Conservation (phyloP, 2,113 vertebrate species). For the Callipepla californica region DNA sequence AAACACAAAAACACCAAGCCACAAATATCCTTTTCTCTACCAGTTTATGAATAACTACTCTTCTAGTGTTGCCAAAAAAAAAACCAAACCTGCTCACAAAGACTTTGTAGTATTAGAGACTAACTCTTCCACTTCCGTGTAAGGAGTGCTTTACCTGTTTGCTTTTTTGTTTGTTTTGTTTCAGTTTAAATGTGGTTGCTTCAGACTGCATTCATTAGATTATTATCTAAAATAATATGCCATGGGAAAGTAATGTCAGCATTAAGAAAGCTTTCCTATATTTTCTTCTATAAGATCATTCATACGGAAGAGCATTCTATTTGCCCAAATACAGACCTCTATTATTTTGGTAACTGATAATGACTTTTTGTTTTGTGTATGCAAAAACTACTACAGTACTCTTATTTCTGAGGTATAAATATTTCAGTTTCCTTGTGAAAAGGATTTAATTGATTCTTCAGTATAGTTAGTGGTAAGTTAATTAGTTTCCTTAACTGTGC, state of each 20-base stretch:
- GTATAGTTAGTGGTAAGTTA: neutral
- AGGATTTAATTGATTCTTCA: neutral
- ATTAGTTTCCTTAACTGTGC: neutral
- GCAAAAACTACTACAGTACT: neutral
- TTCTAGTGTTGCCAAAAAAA: neutral
- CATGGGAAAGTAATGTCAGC: neutral
- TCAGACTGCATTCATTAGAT: neutral
- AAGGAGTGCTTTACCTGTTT: neutral
- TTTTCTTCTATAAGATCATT: neutral
- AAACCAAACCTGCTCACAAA: neutral
- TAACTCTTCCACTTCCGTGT: neutral
- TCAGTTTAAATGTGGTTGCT: neutral
- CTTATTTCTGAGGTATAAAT: neutral
- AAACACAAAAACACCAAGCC: too few species aligned
- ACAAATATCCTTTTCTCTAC: neutral
- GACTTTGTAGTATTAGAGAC: neutral
- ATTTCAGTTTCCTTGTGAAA: neutral
- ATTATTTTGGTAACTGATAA: neutral
- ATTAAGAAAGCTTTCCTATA: neutral
- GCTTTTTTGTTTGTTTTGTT: too few species aligned
- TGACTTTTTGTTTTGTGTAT: neutral
- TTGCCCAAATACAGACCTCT: neutral
- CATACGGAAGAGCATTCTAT: rapidly evolving
- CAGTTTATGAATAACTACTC: neutral
- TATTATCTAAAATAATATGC: too few species aligned